Percentiles rank a stretch among this genome's conserved stretches.
These are phyloP conservation scores for Phasia obesa DNA, from an alignment of 2,888 invertebrate species.

Conservation along the genomic window DNA sequence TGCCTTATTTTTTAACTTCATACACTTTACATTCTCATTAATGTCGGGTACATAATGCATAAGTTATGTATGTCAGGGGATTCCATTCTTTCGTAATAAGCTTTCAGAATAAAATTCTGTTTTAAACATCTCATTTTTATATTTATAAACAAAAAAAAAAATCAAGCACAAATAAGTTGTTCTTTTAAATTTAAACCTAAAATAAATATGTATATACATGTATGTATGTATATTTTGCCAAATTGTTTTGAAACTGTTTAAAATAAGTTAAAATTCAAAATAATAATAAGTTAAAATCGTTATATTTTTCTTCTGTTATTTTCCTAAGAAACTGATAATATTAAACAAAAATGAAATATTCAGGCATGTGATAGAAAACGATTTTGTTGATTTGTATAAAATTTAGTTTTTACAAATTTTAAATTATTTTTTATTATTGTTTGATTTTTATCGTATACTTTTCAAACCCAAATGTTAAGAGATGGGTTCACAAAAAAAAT, in stretches of 20 bases:
- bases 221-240: too few species aligned
- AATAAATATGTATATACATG: too few species aligned
- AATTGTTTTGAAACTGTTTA: slow-evolving; percentile 21
- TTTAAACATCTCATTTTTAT: slow-evolving; percentile 47
- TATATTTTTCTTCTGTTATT: background rate
- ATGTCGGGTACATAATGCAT: slow-evolving; percentile 31
- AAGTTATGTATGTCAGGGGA: slow-evolving; percentile 4
- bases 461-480: too few species aligned
- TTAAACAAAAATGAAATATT: slow-evolving; percentile 20
- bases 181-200: slow-evolving; percentile 14
- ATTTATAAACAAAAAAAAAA: slow-evolving; percentile 17
- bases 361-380: too few species aligned
- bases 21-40: slow-evolving; percentile 57
- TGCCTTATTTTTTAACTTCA: slow-evolving; percentile 6
- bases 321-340: slow-evolving; percentile 56
- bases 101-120: slow-evolving; percentile 45
- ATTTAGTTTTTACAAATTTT: too few species aligned
- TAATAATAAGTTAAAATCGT: slow-evolving; percentile 32
- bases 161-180: slow-evolving; percentile 63
- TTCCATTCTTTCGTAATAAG: slow-evolving; percentile 24
- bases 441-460: too few species aligned
- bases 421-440: too few species aligned
- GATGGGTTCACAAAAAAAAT: too few species aligned
- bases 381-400: too few species aligned
- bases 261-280: slow-evolving; percentile 34